A percentile compares a stretch with the other conserved stretches of the same genome.
Evolutionary conservation across 1,140 invertebrate genomes (phyloP).

Genomic region (Anoplolepis gracilipes): DNA sequence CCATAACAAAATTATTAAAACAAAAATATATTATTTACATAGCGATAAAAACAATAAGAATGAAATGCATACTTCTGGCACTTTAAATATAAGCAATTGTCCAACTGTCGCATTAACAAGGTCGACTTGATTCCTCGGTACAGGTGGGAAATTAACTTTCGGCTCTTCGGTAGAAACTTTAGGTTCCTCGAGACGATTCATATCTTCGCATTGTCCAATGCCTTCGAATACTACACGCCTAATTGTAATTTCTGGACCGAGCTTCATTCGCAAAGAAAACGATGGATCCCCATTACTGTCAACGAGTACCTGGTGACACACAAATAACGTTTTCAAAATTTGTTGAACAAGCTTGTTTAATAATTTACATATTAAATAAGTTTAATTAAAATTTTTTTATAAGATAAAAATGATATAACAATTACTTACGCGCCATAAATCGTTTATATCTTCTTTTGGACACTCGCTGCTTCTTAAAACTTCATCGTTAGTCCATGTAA

Average conservation of each 20-base stretch:
- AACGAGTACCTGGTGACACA: slow-evolving; percentile 86
- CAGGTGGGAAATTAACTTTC: slow-evolving; percentile 90
- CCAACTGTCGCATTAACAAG: slow-evolving; percentile 92
- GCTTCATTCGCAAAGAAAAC: slow-evolving; percentile 85
- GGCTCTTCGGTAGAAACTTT: slow-evolving; percentile 86
- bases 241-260: slow-evolving; percentile 89
- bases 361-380: too few relatives aligned
- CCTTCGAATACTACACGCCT: slow-evolving; percentile 88
- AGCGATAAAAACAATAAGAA: slow-evolving; percentile 59
- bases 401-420: background rate
- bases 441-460: slow-evolving; percentile 90
- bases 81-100: slow-evolving; percentile 91
- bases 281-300: slow-evolving; percentile 87
- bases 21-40: background rate
- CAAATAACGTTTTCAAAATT: background rate
- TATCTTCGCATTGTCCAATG: slow-evolving; percentile 88
- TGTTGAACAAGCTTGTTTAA: background rate
- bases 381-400: too few relatives aligned
- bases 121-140: slow-evolving; percentile 94
- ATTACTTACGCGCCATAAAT: slow-evolving; percentile 88
- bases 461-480: slow-evolving; percentile 91
- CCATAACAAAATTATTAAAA: background rate
- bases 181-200: slow-evolving; percentile 74
- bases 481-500: slow-evolving; percentile 96
- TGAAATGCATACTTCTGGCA: slow-evolving; percentile 90